These are phyloP conservation scores for Archilochus colubris DNA, from an alignment of 2,113 vertebrate species.

Conservation along the genomic window DNA sequence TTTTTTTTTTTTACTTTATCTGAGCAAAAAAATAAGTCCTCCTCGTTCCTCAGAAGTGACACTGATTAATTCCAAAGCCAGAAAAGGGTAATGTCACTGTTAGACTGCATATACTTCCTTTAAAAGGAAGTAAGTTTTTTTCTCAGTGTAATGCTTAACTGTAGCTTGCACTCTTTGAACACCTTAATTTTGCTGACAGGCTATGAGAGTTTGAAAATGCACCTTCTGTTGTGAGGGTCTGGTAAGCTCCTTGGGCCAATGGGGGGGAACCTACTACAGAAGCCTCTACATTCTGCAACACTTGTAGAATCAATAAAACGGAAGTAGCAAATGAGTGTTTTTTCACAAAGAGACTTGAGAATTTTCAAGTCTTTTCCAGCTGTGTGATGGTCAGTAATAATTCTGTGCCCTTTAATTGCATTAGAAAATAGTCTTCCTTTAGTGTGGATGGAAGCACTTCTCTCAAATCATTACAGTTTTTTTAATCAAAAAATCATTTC, in stretches of 20 bases:
- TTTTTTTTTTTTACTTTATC: not conserved
- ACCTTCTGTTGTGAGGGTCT: not conserved
- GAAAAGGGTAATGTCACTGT: not conserved
- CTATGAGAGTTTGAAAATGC: not conserved
- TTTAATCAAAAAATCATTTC: not conserved
- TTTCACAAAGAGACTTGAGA: not conserved
- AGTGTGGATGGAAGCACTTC: not conserved
- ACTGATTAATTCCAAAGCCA: not conserved
- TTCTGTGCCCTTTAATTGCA: not conserved
- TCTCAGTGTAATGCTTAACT: not conserved
- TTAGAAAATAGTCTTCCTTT: not conserved
- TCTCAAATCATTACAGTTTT: not conserved
- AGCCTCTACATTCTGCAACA: not conserved
- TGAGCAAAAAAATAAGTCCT: not conserved
- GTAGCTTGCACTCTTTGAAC: not conserved
- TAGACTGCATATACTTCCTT: not conserved
- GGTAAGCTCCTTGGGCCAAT: not conserved
- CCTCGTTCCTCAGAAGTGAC: not conserved
- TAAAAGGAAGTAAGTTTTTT: not conserved
- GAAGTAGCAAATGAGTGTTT: not conserved
- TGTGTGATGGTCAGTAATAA: not conserved
- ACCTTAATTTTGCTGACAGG: not conserved
- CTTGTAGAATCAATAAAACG: not conserved
- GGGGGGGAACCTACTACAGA: not conserved
- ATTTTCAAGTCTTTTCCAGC: not conserved